Evolutionary conservation across 2,113 vertebrate species (phyloP).

Genomic region (Campylomormyrus numenius): DNA sequence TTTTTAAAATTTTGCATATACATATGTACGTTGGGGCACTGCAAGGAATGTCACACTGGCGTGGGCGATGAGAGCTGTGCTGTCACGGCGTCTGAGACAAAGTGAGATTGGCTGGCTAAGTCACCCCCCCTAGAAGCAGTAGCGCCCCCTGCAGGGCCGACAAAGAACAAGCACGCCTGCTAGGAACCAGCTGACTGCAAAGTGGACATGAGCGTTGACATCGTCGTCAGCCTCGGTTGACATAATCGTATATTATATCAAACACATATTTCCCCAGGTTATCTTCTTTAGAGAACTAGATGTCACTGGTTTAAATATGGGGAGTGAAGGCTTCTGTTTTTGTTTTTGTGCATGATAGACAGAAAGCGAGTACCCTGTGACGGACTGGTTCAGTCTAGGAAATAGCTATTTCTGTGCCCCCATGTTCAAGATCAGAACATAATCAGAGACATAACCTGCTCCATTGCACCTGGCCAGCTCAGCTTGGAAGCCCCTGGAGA

Average conservation of each 20-base stretch:
- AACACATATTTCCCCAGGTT: background rate
- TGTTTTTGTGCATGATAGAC: background rate
- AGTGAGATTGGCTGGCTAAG: background rate
- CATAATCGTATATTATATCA: background rate
- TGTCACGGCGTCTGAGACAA: too few species aligned
- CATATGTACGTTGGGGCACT: too few species aligned
- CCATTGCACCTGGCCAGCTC: background rate
- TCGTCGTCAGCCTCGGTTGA: background rate
- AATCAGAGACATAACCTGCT: background rate
- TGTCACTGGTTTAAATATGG: background rate
- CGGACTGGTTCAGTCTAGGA: background rate
- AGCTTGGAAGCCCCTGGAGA: background rate
- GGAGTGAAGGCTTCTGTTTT: background rate
- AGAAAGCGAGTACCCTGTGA: background rate
- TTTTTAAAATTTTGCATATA: too few species aligned
- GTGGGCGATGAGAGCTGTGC: too few species aligned
- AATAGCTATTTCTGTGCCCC: background rate
- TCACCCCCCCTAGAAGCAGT: background rate
- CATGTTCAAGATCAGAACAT: background rate
- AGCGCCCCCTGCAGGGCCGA: too few species aligned
- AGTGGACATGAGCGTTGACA: background rate
- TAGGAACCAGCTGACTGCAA: background rate
- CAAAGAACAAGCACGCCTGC: background rate
- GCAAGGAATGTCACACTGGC: too few species aligned
- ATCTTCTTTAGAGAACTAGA: background rate